phyloP scores from a whole-genome alignment of 1,140 invertebrate genomes.

The Cecropterus lyciades region DNA sequence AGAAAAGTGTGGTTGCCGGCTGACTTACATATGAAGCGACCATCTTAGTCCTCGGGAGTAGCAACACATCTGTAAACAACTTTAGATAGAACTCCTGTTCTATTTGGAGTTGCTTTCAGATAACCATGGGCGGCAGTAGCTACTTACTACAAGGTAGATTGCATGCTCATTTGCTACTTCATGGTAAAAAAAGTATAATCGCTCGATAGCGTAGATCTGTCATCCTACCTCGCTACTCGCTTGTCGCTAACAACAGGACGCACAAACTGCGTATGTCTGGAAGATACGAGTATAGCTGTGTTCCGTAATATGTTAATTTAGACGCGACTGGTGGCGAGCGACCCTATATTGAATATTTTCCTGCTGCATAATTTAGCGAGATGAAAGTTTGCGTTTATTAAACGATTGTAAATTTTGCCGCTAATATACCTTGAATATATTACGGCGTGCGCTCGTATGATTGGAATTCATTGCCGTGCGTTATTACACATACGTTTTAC shows the following conservation, averaged over 20 bases:
- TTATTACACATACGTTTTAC: not conserved
- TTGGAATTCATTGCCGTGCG: conserved; percentile 11
- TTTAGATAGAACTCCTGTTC: too few species aligned
- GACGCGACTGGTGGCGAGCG: conserved; percentile 47
- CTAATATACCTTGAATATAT: conserved; percentile 16
- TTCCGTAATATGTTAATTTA: conserved; percentile 64
- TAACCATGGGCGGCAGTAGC: too few species aligned
- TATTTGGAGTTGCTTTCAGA: too few species aligned
- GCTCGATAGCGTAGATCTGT: too few species aligned
- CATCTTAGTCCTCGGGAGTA: too few species aligned
- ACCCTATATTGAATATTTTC: conserved; percentile 63
- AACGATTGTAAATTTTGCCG: conserved; percentile 19
- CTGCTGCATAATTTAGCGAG: conserved; percentile 57
- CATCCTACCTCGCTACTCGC: too few species aligned
- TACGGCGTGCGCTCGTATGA: not conserved
- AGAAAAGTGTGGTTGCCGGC: too few species aligned
- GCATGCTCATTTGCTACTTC: too few species aligned
- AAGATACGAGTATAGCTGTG: conserved; percentile 39
- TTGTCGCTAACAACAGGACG: not conserved
- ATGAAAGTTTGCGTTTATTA: conserved; percentile 46
- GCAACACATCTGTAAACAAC: too few species aligned
- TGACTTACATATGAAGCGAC: too few species aligned
- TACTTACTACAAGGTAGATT: too few species aligned
- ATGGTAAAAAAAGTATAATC: too few species aligned
- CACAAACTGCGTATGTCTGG: conserved; percentile 3